Base-by-base conservation (phyloP, 92 coral and sea anemone genomes). In the Parazoanthus atlanticus region DNA sequence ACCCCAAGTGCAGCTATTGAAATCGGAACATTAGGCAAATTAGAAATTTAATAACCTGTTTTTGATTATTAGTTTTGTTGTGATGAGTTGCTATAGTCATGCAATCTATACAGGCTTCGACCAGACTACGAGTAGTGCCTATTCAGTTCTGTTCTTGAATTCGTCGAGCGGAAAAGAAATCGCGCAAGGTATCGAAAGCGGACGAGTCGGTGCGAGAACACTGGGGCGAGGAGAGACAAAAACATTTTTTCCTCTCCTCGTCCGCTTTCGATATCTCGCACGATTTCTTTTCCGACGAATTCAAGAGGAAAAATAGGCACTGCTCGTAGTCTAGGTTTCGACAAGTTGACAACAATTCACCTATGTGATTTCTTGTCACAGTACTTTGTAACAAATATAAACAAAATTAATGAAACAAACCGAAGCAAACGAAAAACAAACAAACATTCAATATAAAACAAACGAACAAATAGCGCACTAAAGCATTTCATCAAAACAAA, bases 21-120 rank as follows among this genome's bases (percentile, higher is more conserved):
- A 75, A 19, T 38, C 79, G 79, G 46, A 75, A 36, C 79, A 75
- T 75, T 75, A 36, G 79, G 26, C n/a, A 75, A 73, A 33, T 75
- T 74, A 33, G 26, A 32, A n/a, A 75, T n/a, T 75, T 75, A 75
- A 75, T 36, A 75, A 75, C 13, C 52, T 34, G 49, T 75, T 74
- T 74, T 32, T 36, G 29, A 75, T 41, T 16, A 75, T 75, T 41
- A n/a, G 43, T 19, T 36, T 75, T 36, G 52, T 36, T 75, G 40
- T 36, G 11, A 46, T 46, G 15, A 74, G 49, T 74, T 25, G 26
- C 49, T 32, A 74, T 52, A 52, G 58, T 52, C 69, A 61, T 61
- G 69, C 17, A 52, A 52, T 52, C 19, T 52, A 52, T 52, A 52
- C 19, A 52, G 58, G 58, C 0, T 1, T 52, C 21, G 58, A 52